Conservation (phyloP, 2,888 invertebrate species). For the Ennomos quercinarius region DNA sequence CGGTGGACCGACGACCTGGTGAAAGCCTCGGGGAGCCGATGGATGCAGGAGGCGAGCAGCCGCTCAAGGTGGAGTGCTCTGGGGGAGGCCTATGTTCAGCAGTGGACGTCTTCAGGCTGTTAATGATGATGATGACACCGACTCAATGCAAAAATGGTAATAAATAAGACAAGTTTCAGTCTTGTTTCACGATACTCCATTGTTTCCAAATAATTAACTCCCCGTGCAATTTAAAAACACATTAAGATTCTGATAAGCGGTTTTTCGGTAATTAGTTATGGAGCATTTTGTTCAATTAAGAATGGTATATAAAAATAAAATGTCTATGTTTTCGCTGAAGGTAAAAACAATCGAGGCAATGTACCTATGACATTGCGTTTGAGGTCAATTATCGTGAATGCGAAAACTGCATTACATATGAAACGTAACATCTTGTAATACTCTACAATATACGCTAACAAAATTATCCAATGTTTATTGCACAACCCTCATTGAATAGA, state of each 20-base stretch:
- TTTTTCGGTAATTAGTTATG: conserved; percentile 19
- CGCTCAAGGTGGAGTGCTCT: no score
- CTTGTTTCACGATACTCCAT: conserved; percentile 7
- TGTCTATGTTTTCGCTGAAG: conserved; percentile 41
- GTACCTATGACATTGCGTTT: conserved; percentile 58
- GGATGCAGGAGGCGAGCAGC: no score
- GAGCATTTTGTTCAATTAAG: conserved; percentile 23
- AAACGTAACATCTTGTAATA: conserved; percentile 71
- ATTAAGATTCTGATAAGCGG: conserved; percentile 16
- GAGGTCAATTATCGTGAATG: conserved; percentile 70
- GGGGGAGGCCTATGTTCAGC: no score
- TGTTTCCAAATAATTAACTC: conserved; percentile 35
- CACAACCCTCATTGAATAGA: conserved; percentile 66
- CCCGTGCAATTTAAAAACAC: conserved; percentile 19
- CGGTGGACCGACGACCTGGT: no score
- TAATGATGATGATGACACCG: no score
- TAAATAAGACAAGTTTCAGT: neutral
- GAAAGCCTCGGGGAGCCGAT: no score
- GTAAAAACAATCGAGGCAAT: conserved; percentile 59
- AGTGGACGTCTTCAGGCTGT: no score
- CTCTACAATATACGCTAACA: conserved; percentile 55
- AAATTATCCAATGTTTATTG: conserved; percentile 71
- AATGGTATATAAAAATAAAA: conserved; percentile 9
- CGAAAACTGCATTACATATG: conserved; percentile 68
- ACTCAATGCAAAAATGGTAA: no score